Percentiles rank a stretch among this genome's conserved stretches.
phyloP scores from a whole-genome alignment of 2,888 invertebrate species.

The Octonoba sinensis region DNA sequence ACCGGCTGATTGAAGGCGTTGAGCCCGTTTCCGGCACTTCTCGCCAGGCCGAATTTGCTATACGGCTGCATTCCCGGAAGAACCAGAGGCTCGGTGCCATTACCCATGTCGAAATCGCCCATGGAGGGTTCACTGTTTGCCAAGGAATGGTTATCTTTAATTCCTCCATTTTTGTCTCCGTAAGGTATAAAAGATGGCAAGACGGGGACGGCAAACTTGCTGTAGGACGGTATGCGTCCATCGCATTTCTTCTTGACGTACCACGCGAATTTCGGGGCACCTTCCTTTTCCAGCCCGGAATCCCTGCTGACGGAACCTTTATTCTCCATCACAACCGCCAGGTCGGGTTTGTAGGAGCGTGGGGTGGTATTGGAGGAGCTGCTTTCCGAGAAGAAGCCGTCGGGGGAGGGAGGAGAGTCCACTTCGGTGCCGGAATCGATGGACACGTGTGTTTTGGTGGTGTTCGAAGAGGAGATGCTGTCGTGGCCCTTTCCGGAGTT shows the following conservation, averaged over 20 bases:
- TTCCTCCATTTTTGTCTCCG: slow-evolving; percentile 12
- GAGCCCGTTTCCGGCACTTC: slow-evolving; percentile 23
- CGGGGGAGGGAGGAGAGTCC: slow-evolving; percentile 46
- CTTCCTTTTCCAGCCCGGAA: slow-evolving; percentile 47
- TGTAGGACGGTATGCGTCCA: slow-evolving; percentile 11
- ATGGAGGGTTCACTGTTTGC: slow-evolving; percentile 55
- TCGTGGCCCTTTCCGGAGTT: slow-evolving; percentile 39
- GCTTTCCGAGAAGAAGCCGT: slow-evolving; percentile 41
- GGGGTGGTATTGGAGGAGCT: slow-evolving; percentile 38
- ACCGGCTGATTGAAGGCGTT: slow-evolving; percentile 14
- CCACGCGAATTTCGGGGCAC: slow-evolving; percentile 7
- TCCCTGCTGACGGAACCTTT: slow-evolving; percentile 32
- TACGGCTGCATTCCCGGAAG: slow-evolving; percentile 10
- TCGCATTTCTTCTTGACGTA: slow-evolving; percentile 11
- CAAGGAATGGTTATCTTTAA: slow-evolving; percentile 1
- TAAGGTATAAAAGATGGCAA: background rate
- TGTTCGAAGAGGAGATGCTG: slow-evolving; percentile 60
- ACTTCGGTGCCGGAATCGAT: slow-evolving; percentile 56
- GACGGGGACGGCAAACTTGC: slow-evolving; percentile 23
- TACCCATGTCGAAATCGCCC: slow-evolving; percentile 2
- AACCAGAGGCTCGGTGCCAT: slow-evolving; percentile 17
- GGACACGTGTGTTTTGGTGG: slow-evolving; percentile 56
- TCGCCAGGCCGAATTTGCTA: slow-evolving; percentile 30
- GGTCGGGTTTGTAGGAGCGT: slow-evolving; percentile 16
- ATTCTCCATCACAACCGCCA: slow-evolving; percentile 16